Conservation (phyloP, 2,113 vertebrate genomes). For the Bufo bufo region DNA sequence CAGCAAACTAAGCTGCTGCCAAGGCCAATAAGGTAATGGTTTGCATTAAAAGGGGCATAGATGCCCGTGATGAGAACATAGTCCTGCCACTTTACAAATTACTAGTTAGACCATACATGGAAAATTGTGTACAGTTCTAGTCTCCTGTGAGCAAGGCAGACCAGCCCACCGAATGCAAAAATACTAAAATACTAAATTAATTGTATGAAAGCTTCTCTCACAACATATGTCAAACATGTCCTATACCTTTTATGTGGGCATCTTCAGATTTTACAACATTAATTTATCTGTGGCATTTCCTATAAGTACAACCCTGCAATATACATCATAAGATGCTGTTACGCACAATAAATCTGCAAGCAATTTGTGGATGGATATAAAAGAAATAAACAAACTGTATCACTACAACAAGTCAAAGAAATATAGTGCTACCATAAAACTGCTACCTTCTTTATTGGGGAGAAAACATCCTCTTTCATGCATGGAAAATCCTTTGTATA, state of each 20-base stretch:
- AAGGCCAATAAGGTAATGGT: too few species aligned
- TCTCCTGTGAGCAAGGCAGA: too few species aligned
- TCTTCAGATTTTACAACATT: not conserved
- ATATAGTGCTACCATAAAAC: conserved; percentile 9
- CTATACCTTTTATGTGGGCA: not conserved
- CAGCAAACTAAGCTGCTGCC: too few species aligned
- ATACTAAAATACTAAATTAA: not conserved
- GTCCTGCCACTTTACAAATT: too few species aligned
- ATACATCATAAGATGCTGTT: not conserved
- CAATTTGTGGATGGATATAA: conserved; percentile 21
- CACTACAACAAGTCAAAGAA: not conserved
- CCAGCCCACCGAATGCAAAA: too few species aligned
- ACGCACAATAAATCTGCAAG: not conserved
- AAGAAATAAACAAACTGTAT: not conserved
- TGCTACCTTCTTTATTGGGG: not conserved
- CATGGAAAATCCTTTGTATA: conserved; percentile 9
- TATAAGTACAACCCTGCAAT: not conserved
- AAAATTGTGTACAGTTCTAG: too few species aligned
- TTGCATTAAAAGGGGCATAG: too few species aligned
- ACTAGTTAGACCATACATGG: too few species aligned
- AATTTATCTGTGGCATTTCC: not conserved
- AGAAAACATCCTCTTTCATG: not conserved
- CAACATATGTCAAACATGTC: not conserved
- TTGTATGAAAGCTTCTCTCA: not conserved
- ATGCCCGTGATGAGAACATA: too few species aligned